phyloP scores from a whole-genome alignment of 2,797 vertebrate species.

The Chromobotia macracanthus region DNA sequence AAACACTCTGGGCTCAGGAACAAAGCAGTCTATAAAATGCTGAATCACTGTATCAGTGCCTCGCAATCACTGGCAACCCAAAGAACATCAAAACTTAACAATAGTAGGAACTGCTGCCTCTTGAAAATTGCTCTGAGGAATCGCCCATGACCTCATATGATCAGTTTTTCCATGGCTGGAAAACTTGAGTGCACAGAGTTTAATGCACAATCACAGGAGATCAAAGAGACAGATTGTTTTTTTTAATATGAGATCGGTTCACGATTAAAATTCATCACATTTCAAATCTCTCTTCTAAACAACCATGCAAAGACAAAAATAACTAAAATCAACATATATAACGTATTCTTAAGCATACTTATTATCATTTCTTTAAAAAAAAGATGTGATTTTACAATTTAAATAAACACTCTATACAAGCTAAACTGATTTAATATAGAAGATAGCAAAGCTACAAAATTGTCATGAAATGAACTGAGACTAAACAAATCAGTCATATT shows the following conservation, averaged over 20 bases:
- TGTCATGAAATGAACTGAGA: too few relatives aligned
- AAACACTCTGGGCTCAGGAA: too few relatives aligned
- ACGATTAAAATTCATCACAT: constrained; percentile 1
- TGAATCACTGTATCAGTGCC: too few relatives aligned
- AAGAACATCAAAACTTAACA: constrained; percentile 22
- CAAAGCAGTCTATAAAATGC: too few relatives aligned
- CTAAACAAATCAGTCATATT: too few relatives aligned
- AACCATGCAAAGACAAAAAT: too few relatives aligned
- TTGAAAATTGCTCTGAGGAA: constrained; percentile 8
- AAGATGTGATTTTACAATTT: too few relatives aligned
- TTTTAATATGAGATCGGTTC: neutral
- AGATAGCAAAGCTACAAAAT: too few relatives aligned
- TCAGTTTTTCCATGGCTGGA: constrained; percentile 51
- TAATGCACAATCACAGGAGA: constrained; percentile 43
- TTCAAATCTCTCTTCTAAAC: neutral
- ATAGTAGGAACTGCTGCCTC: constrained; percentile 13
- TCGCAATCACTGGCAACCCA: neutral
- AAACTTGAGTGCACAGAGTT: constrained; percentile 43
- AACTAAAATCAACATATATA: neutral
- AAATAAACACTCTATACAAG: too few relatives aligned
- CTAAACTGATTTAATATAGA: too few relatives aligned
- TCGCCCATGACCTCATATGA: constrained; percentile 18
- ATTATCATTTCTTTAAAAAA: too few relatives aligned
- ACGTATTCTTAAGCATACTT: neutral
- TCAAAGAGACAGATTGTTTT: constrained; percentile 30